Evolutionary conservation across 2,113 vertebrate species (phyloP).

Genomic region (Elachura formosa): DNA sequence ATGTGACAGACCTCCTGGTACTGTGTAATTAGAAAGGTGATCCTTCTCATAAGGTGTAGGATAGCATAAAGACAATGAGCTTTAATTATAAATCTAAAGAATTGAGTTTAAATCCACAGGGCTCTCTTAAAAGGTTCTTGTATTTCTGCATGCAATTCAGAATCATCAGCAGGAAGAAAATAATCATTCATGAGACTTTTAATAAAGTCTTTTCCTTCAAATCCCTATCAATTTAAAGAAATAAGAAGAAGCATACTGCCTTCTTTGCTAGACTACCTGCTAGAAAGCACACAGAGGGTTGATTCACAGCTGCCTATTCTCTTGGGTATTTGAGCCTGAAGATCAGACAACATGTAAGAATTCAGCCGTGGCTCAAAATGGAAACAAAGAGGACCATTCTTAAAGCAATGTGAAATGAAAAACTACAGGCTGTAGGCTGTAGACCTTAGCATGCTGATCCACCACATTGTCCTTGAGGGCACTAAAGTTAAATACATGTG

Average conservation of each 20-base stretch:
- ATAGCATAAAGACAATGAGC: constrained; percentile 52
- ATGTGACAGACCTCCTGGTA: constrained; percentile 38
- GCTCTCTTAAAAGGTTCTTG: constrained; percentile 22
- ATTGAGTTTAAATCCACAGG: constrained; percentile 42
- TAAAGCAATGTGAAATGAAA: constrained; percentile 68
- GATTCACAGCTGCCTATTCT: constrained; percentile 74
- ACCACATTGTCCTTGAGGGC: constrained; percentile 71
- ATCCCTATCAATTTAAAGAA: constrained; percentile 69
- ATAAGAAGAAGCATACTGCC: constrained; percentile 51
- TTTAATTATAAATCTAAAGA: constrained; percentile 66
- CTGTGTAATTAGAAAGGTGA: constrained; percentile 44
- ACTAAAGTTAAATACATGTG: constrained; percentile 70
- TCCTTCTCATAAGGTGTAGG: constrained; percentile 43
- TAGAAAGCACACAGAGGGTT: constrained; percentile 60
- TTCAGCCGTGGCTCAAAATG: constrained; percentile 73
- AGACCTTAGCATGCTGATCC: constrained; percentile 64
- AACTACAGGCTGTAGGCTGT: constrained; percentile 61
- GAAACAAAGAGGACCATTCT: constrained; percentile 78
- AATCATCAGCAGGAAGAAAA: constrained; percentile 51
- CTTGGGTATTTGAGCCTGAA: constrained; percentile 73
- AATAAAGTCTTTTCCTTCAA: constrained; percentile 67
- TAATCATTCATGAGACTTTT: constrained; percentile 65
- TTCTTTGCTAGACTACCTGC: constrained; percentile 67
- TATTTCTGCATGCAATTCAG: constrained; percentile 51
- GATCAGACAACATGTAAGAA: constrained; percentile 77